A percentile compares a stretch with the other conserved stretches of the same genome.
Conservation (phyloP, 2,797 vertebrate species). For the Moxostoma hubbsi region DNA sequence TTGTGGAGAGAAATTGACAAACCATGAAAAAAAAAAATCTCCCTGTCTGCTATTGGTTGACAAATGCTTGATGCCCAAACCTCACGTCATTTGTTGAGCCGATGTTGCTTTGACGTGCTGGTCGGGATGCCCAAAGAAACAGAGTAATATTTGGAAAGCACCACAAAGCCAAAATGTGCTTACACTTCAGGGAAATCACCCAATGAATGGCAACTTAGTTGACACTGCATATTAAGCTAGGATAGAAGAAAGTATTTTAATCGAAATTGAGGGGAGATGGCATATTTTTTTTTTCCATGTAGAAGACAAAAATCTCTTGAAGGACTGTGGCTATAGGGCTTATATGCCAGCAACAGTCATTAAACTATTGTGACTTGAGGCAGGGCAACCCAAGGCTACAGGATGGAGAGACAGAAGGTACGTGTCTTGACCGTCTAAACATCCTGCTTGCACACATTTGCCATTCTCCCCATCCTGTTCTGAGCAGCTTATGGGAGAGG, state of each 20-base stretch:
- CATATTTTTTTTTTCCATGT: neutral
- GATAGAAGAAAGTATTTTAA: too few species aligned
- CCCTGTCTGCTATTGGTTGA: neutral
- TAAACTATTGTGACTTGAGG: slow-evolving; percentile 70
- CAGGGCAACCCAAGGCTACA: slow-evolving; percentile 61
- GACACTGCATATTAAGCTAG: too few species aligned
- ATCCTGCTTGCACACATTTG: slow-evolving; percentile 35
- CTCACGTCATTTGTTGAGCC: too few species aligned
- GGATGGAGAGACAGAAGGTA: slow-evolving; percentile 56
- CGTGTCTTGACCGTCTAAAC: slow-evolving; percentile 32
- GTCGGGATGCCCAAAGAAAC: too few species aligned
- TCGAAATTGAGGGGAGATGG: too few species aligned
- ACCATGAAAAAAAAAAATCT: neutral
- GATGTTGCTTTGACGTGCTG: too few species aligned
- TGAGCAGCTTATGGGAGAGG: slow-evolving; percentile 36
- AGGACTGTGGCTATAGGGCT: neutral
- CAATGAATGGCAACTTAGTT: too few species aligned
- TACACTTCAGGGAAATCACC: too few species aligned
- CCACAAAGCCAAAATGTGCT: too few species aligned
- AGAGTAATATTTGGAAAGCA: too few species aligned
- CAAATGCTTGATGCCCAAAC: too few species aligned
- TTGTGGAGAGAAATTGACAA: neutral
- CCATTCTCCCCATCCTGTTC: slow-evolving; percentile 10
- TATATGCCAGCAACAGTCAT: slow-evolving; percentile 66
- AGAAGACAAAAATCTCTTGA: neutral